Conservation (phyloP, 2,113 vertebrate genomes). For the Megalops atlanticus region DNA sequence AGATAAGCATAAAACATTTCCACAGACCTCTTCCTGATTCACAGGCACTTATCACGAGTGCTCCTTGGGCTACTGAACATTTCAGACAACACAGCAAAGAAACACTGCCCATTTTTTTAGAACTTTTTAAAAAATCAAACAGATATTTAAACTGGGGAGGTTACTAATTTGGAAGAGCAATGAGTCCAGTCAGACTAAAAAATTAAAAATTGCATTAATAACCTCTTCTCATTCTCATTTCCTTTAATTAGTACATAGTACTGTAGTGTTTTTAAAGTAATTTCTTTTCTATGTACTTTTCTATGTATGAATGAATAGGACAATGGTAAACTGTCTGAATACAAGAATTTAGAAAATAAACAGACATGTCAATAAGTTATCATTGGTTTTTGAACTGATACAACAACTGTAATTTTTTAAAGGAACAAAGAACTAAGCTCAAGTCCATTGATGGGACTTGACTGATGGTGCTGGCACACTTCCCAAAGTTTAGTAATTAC, state of each 20-base stretch:
- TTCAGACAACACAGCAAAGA: background rate
- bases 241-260: background rate
- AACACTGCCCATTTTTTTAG: no score
- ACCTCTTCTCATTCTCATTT: background rate
- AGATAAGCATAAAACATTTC: conserved; percentile 36
- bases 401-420: background rate
- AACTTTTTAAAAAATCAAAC: no score
- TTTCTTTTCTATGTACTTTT: background rate
- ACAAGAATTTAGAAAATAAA: background rate
- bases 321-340: background rate
- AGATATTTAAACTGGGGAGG: no score
- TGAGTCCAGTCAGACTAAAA: background rate
- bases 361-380: background rate
- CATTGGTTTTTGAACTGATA: background rate
- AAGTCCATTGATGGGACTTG: conserved; percentile 35
- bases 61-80: background rate
- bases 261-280: background rate
- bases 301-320: background rate
- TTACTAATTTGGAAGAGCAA: no score
- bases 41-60: background rate
- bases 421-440: background rate
- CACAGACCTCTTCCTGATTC: conserved; percentile 10
- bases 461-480: conserved; percentile 58
- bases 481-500: conserved; percentile 69
- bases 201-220: background rate